Conservation (phyloP, 1,140 invertebrate genomes). For the Lysiphlebus fabarum region DNA sequence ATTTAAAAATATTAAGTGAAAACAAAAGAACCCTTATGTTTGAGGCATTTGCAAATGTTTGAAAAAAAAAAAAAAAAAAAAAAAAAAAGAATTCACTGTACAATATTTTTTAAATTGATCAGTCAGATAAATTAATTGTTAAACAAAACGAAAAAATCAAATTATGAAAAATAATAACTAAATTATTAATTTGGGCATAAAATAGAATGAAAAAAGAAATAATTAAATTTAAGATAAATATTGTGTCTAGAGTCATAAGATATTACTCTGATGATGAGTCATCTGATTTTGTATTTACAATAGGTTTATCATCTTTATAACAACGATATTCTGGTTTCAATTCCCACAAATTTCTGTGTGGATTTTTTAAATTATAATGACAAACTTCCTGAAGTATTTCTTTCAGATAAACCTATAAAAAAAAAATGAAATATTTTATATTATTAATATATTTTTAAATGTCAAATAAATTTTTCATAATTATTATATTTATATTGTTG, state of each 20-base stretch:
- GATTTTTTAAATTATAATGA: constrained; percentile 96
- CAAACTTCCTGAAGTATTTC: constrained; percentile 98
- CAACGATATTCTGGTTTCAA: constrained; percentile 96
- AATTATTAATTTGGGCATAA: not conserved
- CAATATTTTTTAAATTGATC: not conserved
- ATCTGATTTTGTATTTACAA: constrained; percentile 29
- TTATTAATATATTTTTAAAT: constrained; percentile 1
- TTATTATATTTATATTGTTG: constrained; percentile 3
- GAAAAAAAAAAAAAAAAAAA: not conserved
- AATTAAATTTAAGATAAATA: constrained; percentile 3
- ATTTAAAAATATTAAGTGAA: constrained; percentile 53
- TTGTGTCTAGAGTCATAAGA: constrained; percentile 50
- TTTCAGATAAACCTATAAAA: constrained; percentile 82
- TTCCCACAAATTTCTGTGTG: constrained; percentile 99
- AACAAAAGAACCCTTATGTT: constrained; percentile 62
- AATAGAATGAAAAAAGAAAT: not conserved
- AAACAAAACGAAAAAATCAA: no score
- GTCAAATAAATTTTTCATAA: constrained; percentile 17
- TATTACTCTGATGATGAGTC: no score
- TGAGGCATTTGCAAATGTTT: constrained; percentile 66
- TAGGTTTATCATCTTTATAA: constrained; percentile 60
- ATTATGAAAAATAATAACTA: no score
- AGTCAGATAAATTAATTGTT: no score
- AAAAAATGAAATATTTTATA: not conserved
- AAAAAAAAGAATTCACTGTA: no score